Conservation (phyloP, 1,140 invertebrate species). For the Drosophila arizonae region DNA sequence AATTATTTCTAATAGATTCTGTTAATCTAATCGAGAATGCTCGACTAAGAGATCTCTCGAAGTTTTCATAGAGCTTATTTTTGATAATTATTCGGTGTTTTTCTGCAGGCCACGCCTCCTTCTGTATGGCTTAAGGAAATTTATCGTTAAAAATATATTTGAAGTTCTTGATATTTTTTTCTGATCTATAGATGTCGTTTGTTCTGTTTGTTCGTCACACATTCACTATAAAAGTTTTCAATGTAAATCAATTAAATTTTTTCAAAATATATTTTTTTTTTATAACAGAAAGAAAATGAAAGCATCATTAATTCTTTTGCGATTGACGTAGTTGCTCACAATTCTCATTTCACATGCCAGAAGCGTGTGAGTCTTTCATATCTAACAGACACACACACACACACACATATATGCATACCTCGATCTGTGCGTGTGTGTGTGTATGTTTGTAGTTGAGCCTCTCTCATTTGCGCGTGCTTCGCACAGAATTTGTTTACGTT, state of each 20-base stretch:
- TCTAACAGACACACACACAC: conserved; percentile 1
- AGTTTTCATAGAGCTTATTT: too few species aligned
- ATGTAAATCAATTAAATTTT: background rate
- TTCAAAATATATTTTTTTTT: background rate
- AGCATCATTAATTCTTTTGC: background rate
- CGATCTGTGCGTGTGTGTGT: conserved; percentile 1
- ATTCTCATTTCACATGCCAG: conserved; percentile 29
- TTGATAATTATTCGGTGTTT: too few species aligned
- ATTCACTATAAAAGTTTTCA: background rate
- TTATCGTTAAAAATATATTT: too few species aligned
- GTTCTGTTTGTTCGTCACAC: too few species aligned
- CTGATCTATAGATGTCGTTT: too few species aligned
- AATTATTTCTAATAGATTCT: too few species aligned
- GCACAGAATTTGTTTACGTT: conserved; percentile 37
- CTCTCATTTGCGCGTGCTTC: conserved; percentile 22
- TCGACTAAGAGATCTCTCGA: too few species aligned
- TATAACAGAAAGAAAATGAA: background rate
- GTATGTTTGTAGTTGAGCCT: conserved; percentile 3
- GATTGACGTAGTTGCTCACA: conserved; percentile 29
- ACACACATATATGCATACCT: background rate
- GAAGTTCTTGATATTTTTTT: too few species aligned
- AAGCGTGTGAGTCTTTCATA: conserved; percentile 19
- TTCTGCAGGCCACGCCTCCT: too few species aligned
- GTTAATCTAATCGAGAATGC: too few species aligned
- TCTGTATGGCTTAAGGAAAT: too few species aligned